Evolutionary conservation across 37 sponge, comb jelly and placozoan species (phyloP), one percentile per base, ranked within the genome.

Genomic region (Beroe forskalii): DNA sequence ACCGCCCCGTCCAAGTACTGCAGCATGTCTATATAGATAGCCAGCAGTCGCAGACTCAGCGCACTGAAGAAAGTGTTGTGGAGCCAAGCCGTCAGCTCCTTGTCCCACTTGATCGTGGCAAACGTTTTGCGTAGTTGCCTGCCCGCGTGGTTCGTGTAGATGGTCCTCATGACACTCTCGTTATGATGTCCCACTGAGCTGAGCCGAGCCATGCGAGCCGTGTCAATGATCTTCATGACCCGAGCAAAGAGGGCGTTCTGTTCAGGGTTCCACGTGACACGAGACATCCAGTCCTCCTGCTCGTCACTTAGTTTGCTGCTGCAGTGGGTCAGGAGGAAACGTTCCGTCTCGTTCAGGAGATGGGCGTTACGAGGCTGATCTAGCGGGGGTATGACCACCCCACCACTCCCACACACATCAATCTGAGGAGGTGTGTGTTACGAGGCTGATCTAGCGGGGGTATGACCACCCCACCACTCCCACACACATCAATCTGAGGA

Each of bases 221-320:
- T 80, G 86, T 80, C 86, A 9, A 80, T 80, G 17, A 80, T 80
- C 86, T 80, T 80, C 86, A 80, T 80, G 86, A 80, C 55, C 12
- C 86, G 86, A 42, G 86, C 86, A 44, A 80, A 80, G 44, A 80
- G 86, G 0, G 86, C 86, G 30, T 43, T 41, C 35, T 80, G 86
- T 44, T 80, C 86, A 25, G 86, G 86, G 55, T 80, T 80, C 86
- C 86, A 80, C 38, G 86, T 80, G 25, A 80, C 86, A 41, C 86
- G 86, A 20, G 86, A 80, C 86, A 80, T 80, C 86, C 86, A 80
- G 86, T 80, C 86, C 55, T 80, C 86, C 28, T 80, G 86, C 55
- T 80, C 86, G 55, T 80, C 86, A 42, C 48, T 80, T n/a, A 80
- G 55, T 44, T 80, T 80, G 27, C 86, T 80, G 55, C 38, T 33